Conservation (phyloP, 2,888 invertebrate species). For the Aphodius granarius region DNA sequence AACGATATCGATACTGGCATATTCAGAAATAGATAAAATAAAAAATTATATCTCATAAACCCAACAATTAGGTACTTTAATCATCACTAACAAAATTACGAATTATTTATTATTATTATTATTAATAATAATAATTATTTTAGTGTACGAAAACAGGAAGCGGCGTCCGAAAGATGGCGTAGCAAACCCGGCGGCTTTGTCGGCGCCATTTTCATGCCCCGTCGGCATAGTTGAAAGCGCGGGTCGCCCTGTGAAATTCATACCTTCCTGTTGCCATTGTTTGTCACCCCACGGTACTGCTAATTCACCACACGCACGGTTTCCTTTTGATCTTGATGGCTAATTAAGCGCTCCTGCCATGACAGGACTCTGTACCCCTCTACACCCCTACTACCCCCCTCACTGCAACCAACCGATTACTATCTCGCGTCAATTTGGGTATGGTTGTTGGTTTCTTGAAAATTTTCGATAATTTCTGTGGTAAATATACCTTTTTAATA, state of each 20-base stretch:
- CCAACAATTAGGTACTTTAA: too few species aligned
- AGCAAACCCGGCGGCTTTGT: background rate
- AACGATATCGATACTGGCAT: too few species aligned
- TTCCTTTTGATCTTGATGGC: background rate
- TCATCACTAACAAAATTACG: too few species aligned
- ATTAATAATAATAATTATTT: too few species aligned
- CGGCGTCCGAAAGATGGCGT: background rate
- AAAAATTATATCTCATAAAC: too few species aligned
- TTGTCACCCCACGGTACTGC: background rate
- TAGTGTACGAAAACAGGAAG: background rate
- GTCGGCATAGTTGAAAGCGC: background rate
- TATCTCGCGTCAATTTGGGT: background rate
- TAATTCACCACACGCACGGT: background rate
- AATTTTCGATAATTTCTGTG: too few species aligned
- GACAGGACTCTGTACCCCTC: background rate
- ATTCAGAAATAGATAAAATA: too few species aligned
- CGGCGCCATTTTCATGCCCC: background rate
- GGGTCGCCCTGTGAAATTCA: background rate
- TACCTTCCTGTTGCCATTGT: background rate
- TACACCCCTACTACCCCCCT: too few species aligned
- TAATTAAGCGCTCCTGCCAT: background rate
- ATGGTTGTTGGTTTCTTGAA: too few species aligned
- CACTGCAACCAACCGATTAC: background rate
- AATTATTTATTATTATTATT: too few species aligned
- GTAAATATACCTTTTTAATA: too few species aligned